Evolutionary conservation across 2,888 invertebrate genomes (phyloP).

Genomic region (Carpatolechia fugitivella): DNA sequence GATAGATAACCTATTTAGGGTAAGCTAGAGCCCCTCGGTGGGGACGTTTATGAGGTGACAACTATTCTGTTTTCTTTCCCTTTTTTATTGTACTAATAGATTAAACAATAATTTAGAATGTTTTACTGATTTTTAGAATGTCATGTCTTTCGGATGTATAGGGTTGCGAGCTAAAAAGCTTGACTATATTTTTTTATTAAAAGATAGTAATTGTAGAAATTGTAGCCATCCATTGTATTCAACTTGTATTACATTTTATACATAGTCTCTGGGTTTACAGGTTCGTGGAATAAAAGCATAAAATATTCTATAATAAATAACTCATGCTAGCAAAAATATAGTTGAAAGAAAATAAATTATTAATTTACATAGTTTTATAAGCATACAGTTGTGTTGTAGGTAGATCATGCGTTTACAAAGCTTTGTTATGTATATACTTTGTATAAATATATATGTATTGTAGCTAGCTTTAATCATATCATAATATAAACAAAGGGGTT

Average conservation of each 20-base stretch:
- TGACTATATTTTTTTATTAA: no score
- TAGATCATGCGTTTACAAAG: not conserved
- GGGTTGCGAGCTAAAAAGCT: no score
- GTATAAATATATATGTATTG: conserved; percentile 1
- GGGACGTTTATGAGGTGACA: no score
- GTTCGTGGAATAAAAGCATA: not conserved
- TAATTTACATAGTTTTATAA: conserved; percentile 1
- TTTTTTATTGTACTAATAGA: not conserved
- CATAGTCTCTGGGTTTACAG: no score
- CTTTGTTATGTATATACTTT: conserved; percentile 6
- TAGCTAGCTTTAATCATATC: not conserved
- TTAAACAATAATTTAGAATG: not conserved
- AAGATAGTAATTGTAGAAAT: no score
- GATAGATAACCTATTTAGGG: no score
- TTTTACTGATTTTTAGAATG: no score
- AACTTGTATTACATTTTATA: no score
- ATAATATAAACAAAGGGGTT: not conserved
- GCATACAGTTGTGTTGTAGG: not conserved
- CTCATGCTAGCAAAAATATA: not conserved
- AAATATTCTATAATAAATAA: not conserved
- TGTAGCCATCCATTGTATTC: no score
- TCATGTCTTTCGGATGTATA: no score
- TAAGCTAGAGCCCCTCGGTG: no score
- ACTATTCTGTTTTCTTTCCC: no score
- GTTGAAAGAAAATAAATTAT: not conserved